Conservation (phyloP, 2,888 invertebrate species). For the Ptychoptera contaminata region DNA sequence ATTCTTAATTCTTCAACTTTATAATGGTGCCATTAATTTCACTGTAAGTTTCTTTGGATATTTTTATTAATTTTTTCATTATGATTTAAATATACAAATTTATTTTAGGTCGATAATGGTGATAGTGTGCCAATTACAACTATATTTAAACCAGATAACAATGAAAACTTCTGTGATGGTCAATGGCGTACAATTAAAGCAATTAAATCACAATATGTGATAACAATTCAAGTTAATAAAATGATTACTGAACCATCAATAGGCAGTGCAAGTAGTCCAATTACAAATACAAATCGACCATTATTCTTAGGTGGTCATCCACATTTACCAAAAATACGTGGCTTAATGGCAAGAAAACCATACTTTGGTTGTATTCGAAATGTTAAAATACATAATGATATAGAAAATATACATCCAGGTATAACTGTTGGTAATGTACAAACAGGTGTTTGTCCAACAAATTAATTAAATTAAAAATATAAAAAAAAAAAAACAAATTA, state of each 20-base stretch:
- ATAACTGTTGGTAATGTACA: constrained; percentile 58
- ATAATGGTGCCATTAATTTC: constrained; percentile 70
- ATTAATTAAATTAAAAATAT: constrained; percentile 32
- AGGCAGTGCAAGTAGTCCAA: constrained; percentile 43
- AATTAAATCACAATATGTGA: constrained; percentile 79
- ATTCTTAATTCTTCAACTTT: constrained; percentile 72
- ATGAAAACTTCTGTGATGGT: constrained; percentile 77
- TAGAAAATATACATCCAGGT: constrained; percentile 33
- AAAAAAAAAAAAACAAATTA: no score
- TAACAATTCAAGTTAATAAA: constrained; percentile 75
- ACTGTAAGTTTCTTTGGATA: constrained; percentile 29
- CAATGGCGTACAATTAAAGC: constrained; percentile 80
- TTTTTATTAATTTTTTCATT: constrained; percentile 17
- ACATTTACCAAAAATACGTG: constrained; percentile 35
- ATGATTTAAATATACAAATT: no score
- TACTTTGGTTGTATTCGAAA: constrained; percentile 71
- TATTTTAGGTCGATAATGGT: constrained; percentile 52
- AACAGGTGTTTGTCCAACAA: constrained; percentile 63
- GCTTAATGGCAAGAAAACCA: constrained; percentile 51
- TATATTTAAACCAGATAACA: constrained; percentile 46
- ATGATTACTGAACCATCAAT: constrained; percentile 56
- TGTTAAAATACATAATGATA: constrained; percentile 42
- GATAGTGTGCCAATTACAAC: constrained; percentile 64
- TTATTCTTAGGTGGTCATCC: constrained; percentile 86
- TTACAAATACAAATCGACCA: constrained; percentile 68